These are phyloP conservation scores for Notiomystis cincta DNA, from an alignment of 2,113 vertebrate species.

Conservation along the genomic window DNA sequence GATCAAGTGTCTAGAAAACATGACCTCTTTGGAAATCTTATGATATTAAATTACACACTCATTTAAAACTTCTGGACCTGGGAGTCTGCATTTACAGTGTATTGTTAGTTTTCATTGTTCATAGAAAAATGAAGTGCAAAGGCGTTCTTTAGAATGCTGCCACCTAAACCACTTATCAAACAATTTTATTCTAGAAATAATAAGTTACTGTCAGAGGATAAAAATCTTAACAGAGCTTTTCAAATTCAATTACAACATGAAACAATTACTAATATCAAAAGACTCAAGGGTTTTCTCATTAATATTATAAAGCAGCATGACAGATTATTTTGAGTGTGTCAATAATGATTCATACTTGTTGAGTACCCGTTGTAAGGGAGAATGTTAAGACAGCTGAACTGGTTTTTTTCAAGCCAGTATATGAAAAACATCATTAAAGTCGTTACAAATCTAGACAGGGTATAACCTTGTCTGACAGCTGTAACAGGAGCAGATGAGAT, in stretches of 20 bases:
- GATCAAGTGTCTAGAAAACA: background rate
- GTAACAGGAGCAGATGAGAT: background rate
- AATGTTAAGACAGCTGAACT: background rate
- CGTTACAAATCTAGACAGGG: background rate
- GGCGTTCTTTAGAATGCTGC: background rate
- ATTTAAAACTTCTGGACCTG: background rate
- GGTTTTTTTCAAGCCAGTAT: background rate
- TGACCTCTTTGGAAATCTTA: background rate
- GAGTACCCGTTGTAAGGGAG: background rate
- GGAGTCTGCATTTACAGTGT: background rate
- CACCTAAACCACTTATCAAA: background rate
- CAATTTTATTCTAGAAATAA: slow-evolving; percentile 1
- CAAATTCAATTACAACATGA: slow-evolving; percentile 56
- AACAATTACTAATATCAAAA: slow-evolving; percentile 20
- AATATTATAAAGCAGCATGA: slow-evolving; percentile 16
- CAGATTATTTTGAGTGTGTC: slow-evolving; percentile 38
- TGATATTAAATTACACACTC: background rate
- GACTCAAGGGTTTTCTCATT: slow-evolving; percentile 9
- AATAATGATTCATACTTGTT: background rate
- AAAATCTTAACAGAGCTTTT: slow-evolving; percentile 51
- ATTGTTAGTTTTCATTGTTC: background rate
- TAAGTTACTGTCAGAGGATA: slow-evolving; percentile 21
- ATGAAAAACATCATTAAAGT: slow-evolving; percentile 4
- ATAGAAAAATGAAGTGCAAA: background rate
- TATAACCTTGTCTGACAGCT: slow-evolving; percentile 10